These are phyloP conservation scores for Limnephilus auricula DNA, from an alignment of 2,888 invertebrate species.

Conservation along the genomic window DNA sequence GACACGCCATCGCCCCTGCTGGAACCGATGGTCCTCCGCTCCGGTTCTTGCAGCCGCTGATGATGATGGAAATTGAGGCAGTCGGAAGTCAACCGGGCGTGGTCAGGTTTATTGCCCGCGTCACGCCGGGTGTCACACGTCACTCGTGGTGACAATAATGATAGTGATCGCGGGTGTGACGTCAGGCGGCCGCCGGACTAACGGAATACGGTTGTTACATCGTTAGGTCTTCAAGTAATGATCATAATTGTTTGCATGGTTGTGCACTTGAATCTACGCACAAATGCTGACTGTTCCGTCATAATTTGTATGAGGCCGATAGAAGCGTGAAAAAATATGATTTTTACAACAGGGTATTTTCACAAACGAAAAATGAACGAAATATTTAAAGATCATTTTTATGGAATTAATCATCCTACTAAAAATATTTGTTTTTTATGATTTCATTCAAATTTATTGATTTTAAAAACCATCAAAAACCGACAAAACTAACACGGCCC, in stretches of 20 bases:
- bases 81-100: constrained; percentile 39
- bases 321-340: neutral
- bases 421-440: too few relatives aligned
- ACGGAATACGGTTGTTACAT: neutral
- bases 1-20: neutral
- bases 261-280: neutral
- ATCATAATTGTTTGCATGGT: neutral
- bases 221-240: neutral
- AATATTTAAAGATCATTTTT: too few relatives aligned
- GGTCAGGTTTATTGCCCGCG: constrained; percentile 38
- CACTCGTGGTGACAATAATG: constrained; percentile 25
- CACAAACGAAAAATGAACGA: too few relatives aligned
- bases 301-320: neutral
- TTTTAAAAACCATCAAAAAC: too few relatives aligned
- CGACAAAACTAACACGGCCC: too few relatives aligned
- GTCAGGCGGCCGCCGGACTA: neutral
- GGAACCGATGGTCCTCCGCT: constrained; percentile 2
- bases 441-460: too few relatives aligned
- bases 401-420: too few relatives aligned
- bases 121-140: constrained; percentile 9
- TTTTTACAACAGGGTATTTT: too few relatives aligned
- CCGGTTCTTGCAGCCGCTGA: neutral
- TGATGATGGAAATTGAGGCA: constrained; percentile 9
- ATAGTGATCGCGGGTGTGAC: neutral
- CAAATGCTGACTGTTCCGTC: neutral